These are phyloP conservation scores for Dufourea novaeangliae DNA, from an alignment of 1,140 invertebrate genomes.

Conservation along the genomic window DNA sequence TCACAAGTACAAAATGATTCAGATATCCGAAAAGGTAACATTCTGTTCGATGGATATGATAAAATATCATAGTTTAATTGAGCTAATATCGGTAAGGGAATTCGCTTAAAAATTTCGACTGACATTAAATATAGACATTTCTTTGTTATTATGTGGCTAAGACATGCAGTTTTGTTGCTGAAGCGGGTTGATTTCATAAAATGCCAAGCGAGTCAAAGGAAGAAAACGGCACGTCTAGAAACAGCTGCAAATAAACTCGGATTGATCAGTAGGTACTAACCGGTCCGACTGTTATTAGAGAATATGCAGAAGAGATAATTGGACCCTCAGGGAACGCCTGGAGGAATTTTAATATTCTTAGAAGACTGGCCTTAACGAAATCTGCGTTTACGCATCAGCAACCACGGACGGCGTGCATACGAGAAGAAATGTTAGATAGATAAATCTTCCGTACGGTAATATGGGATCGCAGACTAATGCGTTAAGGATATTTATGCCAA, in stretches of 20 bases:
- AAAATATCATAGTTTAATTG: too few species aligned
- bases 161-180: too few species aligned
- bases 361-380: constrained; percentile 25
- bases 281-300: constrained; percentile 56
- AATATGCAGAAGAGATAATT: constrained; percentile 71
- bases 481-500: constrained; percentile 23
- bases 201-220: neutral
- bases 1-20: too few species aligned
- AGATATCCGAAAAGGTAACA: too few species aligned
- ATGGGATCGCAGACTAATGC: constrained; percentile 25
- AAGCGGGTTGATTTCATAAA: neutral
- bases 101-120: neutral
- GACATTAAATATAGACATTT: neutral
- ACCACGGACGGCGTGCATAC: neutral
- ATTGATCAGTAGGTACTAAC: constrained; percentile 25
- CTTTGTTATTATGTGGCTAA: too few species aligned
- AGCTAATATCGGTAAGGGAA: too few species aligned
- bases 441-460: constrained; percentile 29
- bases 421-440: constrained; percentile 41
- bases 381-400: constrained; percentile 47
- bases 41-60: too few species aligned
- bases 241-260: constrained; percentile 35
- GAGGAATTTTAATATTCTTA: constrained; percentile 33
- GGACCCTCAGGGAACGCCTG: constrained; percentile 51
- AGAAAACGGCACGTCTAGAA: neutral